Base-by-base conservation (phyloP, 2,888 invertebrate genomes). In the Adelognathus sp. region DNA sequence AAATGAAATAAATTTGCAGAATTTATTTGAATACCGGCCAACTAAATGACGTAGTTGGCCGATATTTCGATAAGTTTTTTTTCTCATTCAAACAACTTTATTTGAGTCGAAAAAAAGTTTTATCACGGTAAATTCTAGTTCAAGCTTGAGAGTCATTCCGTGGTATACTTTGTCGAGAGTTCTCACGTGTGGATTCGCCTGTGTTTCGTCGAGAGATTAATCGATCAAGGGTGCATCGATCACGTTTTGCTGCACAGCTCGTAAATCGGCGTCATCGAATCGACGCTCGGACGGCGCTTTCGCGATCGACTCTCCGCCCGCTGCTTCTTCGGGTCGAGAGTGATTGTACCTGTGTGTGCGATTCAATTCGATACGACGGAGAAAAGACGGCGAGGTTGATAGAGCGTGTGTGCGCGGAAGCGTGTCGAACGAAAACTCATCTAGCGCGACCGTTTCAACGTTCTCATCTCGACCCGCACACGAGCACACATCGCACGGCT, bases 381-480 rank as follows among this genome's bases (percentile, higher is more conserved):
- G 52, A 41, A 39, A 46, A 9, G n/a, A 31, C 29, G 50, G 14
- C 9, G 31, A 18, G 29, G n/a, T 33, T 52, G 44, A 70, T 64
- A 60, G 64, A 72, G 50, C 61, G 44, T 58, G 41, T 73, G 64
- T 70, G 69, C 50, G 58, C 58, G 52, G 78, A 60, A 78, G 69
- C 78, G 74, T 64, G 63, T 64, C 74, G 70, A 78, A 78, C 9
- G 63, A 58, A 70, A 61, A 64, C 74, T 78, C 74, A 74, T 78
- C 77, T 63, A 36, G 64, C 69, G 54, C 63, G 70, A 72, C 16
- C 52, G 67, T 67, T 69, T 73, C 58, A 69, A 63, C 67, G 61
- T 72, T 16, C 52, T 41, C 67, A 63, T 46, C 46, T 21, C 50
- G 24, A 46, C 46, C 18, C 7, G 44, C 4, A 44, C 61, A 29